These are phyloP conservation scores for Myopa tessellatipennis DNA, from an alignment of 2,888 invertebrate species.

Conservation along the genomic window DNA sequence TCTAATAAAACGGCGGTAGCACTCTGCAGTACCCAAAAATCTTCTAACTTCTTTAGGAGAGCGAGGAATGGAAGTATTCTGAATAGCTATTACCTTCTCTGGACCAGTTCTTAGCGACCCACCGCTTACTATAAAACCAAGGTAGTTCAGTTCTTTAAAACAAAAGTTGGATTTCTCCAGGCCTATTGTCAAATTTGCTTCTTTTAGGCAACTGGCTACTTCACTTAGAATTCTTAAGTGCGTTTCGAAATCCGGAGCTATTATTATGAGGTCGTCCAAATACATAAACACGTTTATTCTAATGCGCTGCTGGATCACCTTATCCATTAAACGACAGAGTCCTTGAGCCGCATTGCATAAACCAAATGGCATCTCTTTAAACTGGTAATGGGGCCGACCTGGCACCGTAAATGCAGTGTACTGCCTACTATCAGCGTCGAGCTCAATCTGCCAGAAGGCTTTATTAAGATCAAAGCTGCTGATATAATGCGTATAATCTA, in stretches of 20 bases:
- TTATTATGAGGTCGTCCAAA: slow-evolving; percentile 1
- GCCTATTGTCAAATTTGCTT: not conserved
- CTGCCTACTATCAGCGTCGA: not conserved
- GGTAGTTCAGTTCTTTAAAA: not conserved
- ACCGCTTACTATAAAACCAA: not conserved
- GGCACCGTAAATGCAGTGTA: slow-evolving; percentile 14
- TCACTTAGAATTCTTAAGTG: not conserved
- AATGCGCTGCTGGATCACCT: slow-evolving; percentile 2
- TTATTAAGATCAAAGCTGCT: not conserved
- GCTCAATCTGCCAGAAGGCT: slow-evolving; percentile 20
- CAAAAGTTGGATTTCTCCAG: not conserved
- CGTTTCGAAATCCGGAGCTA: not conserved
- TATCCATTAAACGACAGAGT: slow-evolving; percentile 17
- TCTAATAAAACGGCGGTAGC: not conserved
- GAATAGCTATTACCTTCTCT: not conserved
- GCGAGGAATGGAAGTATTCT: not conserved
- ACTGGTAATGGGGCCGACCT: too few species aligned
- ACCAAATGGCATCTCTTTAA: not conserved
- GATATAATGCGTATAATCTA: not conserved
- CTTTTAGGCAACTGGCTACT: not conserved
- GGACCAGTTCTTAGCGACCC: not conserved
- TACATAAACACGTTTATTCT: not conserved
- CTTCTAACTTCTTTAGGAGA: slow-evolving; percentile 10
- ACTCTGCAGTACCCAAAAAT: slow-evolving; percentile 19
- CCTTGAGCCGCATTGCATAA: slow-evolving; percentile 8